Evolutionary conservation across 2,888 invertebrate species (phyloP).

Genomic region (Phyllotreta striolata): DNA sequence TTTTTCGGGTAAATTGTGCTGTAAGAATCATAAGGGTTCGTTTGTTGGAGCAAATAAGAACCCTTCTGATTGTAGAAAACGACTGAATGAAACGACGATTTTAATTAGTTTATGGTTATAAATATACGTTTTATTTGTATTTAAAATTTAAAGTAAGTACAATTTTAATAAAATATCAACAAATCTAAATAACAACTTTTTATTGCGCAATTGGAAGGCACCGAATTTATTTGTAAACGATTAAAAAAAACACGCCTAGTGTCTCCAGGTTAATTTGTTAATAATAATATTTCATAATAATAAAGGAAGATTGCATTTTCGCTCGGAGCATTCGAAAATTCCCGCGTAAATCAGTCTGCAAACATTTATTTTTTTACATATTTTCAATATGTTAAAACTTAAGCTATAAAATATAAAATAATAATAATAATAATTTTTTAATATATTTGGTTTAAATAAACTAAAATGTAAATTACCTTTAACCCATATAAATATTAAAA

Average conservation of each 20-base stretch:
- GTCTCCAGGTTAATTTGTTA: not conserved
- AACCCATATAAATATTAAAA: slow-evolving; percentile 24
- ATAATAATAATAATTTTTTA: slow-evolving; percentile 22
- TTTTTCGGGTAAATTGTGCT: not conserved
- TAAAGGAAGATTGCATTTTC: no score
- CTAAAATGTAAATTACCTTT: slow-evolving; percentile 28
- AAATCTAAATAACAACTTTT: slow-evolving; percentile 16
- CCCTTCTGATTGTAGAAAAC: not conserved
- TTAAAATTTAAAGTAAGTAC: slow-evolving; percentile 20
- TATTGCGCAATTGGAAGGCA: slow-evolving; percentile 31
- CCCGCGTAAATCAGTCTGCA: no score
- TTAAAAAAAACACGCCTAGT: slow-evolving; percentile 8
- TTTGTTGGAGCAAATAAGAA: not conserved
- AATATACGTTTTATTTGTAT: slow-evolving; percentile 3
- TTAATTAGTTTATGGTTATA: not conserved
- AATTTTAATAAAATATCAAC: slow-evolving; percentile 25
- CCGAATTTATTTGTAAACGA: slow-evolving; percentile 13
- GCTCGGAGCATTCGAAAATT: no score
- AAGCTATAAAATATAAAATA: slow-evolving; percentile 11
- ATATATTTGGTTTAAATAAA: slow-evolving; percentile 31
- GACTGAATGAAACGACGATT: slow-evolving; percentile 1
- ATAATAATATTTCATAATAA: no score
- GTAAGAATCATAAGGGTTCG: not conserved
- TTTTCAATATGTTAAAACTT: no score
- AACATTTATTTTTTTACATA: no score